phyloP scores from a whole-genome alignment of 2,797 vertebrate species.

The Nothura maculosa region DNA sequence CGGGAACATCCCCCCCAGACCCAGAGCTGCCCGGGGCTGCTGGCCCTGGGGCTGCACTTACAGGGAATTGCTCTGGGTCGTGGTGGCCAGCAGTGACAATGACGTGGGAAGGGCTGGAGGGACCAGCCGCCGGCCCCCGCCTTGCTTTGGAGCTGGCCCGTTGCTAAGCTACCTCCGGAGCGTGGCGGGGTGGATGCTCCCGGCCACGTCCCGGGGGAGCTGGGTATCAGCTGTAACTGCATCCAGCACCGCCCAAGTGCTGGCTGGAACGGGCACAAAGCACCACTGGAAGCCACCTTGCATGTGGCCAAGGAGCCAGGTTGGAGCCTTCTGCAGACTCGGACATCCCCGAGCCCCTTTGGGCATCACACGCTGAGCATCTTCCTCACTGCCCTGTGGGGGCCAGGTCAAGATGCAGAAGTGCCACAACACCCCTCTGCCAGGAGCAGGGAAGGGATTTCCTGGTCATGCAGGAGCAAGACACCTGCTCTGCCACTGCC shows the following conservation, averaged over 20 bases:
- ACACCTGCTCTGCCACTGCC: not conserved
- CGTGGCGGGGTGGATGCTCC: constrained; percentile 70
- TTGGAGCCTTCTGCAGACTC: constrained; percentile 26
- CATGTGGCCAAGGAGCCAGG: constrained; percentile 33
- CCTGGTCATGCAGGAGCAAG: fast-evolving
- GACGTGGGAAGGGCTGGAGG: constrained; percentile 52
- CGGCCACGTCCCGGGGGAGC: constrained; percentile 69
- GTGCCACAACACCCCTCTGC: not conserved
- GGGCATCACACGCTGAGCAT: not conserved
- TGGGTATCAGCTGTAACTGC: constrained; percentile 68
- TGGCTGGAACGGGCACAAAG: constrained; percentile 49
- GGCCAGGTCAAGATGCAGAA: not conserved
- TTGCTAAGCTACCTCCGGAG: constrained; percentile 81
- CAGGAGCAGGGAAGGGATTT: not conserved
- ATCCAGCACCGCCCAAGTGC: constrained; percentile 17
- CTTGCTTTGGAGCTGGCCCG: constrained; percentile 39
- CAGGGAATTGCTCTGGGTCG: fast-evolving
- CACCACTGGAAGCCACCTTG: constrained; percentile 13
- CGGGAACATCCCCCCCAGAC: not conserved
- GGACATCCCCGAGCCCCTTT: not conserved
- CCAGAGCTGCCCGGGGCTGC: not conserved
- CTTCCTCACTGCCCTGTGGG: not conserved
- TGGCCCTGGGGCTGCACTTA: not conserved
- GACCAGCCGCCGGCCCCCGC: constrained; percentile 57
- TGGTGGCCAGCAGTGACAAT: not conserved